phyloP scores from a whole-genome alignment of 2,113 vertebrate genomes.

The Saccopteryx leptura region DNA sequence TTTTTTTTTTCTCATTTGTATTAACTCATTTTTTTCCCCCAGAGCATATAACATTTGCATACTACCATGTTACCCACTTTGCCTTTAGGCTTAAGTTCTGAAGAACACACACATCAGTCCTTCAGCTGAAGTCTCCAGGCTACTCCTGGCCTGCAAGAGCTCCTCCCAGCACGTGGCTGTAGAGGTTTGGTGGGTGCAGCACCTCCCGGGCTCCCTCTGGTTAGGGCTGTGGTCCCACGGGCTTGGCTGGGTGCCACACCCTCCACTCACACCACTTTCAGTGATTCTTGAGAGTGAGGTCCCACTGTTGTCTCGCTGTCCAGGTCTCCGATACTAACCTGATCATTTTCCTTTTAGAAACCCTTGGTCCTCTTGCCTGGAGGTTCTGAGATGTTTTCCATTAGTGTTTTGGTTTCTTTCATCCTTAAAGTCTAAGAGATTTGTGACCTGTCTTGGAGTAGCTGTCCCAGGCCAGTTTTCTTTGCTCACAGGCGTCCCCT shows the following conservation, averaged over 20 bases:
- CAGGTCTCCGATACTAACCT: rapidly evolving
- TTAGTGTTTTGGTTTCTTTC: rapidly evolving
- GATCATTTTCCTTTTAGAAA: neutral
- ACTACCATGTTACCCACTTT: rapidly evolving
- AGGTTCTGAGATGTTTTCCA: too few relatives aligned
- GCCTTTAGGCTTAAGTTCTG: rapidly evolving
- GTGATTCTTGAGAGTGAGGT: rapidly evolving
- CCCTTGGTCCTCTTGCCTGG: neutral
- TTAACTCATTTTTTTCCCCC: too few relatives aligned
- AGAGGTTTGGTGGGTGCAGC: neutral
- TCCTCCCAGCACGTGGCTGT: rapidly evolving
- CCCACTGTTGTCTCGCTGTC: rapidly evolving
- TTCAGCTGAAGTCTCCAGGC: rapidly evolving
- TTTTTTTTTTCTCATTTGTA: neutral
- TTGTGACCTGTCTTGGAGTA: rapidly evolving
- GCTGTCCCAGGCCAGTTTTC: rapidly evolving
- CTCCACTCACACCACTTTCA: rapidly evolving
- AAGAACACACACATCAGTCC: rapidly evolving
- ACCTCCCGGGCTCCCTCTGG: neutral
- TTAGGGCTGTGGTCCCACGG: neutral
- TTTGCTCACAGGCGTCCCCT: rapidly evolving
- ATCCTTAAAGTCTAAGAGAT: neutral
- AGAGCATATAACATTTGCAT: rapidly evolving
- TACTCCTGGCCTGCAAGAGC: rapidly evolving
- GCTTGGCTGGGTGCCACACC: neutral